Base-by-base conservation (phyloP, 2,113 vertebrate genomes). In the Asarcornis scutulata region DNA sequence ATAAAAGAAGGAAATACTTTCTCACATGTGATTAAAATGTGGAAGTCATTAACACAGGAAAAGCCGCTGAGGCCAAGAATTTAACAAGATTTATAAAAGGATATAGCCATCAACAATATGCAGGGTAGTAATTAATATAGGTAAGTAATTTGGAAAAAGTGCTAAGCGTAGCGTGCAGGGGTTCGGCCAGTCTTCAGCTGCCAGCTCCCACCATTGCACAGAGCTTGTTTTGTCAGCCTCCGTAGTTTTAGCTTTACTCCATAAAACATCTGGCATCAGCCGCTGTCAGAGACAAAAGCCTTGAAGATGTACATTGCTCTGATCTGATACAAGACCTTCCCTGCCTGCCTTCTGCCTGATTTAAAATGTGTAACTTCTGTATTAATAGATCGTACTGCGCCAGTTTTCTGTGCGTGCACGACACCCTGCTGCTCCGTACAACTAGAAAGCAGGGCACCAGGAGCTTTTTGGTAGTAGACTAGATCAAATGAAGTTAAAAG, bases 21-120 rank as follows among this genome's bases (percentile, higher is more conserved):
- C 73, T 88, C 32, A 48, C 12, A 0, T 85, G 59, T 75, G 72
- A 88, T 83, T 92, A 68, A 80, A 95, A 86, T 68, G 62, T 96
- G 95, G 88, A 95, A 96, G 60, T 93, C 86, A n/a, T 94, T 96
- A 91, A 83, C 68, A 78, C 56, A 68, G 83, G 56, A 88, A 81
- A 81, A 95, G 83, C 25, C 29, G 44, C 2, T 13, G 56, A 81
- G 76, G 93, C 83, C 90, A 90, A 74, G 90, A 94, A 94, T 78
- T 83, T 83, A 91, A 81, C 34, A 48, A 69, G 88, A 78, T n/a
- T 88, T 83, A 56, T 78, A 36, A 68, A 85, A 80, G 25, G 26
- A 72, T 90, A 31, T 27, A 36, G n/a, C 32, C 42, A 79, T 78
- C 66, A 68, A 81, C 46, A 59, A 13, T 81, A 64, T 31, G 42